A percentile compares a stretch with the other conserved stretches of the same genome.
These are phyloP conservation scores for Alosa alosa DNA, from an alignment of 2,113 vertebrate genomes.

Conservation along the genomic window DNA sequence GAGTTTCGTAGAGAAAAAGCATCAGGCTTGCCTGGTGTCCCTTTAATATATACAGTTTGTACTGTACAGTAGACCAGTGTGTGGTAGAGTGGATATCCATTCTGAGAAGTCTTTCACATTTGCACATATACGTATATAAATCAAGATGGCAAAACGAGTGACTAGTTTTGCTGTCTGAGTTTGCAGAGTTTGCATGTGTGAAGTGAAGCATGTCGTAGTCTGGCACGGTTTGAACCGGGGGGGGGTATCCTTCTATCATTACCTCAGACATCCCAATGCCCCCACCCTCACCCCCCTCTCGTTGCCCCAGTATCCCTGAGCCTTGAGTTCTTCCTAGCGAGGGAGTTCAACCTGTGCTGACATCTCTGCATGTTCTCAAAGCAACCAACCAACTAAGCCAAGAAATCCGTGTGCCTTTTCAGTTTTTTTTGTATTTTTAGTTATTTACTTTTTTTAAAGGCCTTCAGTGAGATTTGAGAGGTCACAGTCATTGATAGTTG, in stretches of 20 bases:
- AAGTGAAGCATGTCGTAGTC: slow-evolving; percentile 19
- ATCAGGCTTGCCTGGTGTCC: too few species aligned
- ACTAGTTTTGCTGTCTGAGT: slow-evolving; percentile 21
- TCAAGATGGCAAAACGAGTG: not conserved
- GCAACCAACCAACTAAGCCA: slow-evolving; percentile 4
- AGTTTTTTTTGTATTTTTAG: not conserved
- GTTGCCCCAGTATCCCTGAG: not conserved
- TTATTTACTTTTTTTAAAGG: not conserved
- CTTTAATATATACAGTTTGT: not conserved
- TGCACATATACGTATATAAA: slow-evolving; percentile 2
- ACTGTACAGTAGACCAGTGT: slow-evolving; percentile 11
- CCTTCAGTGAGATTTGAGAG: not conserved
- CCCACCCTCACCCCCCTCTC: not conserved
- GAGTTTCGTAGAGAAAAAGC: too few species aligned
- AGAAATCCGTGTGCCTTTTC: slow-evolving; percentile 12
- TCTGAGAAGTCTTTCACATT: not conserved
- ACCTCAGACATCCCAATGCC: slow-evolving; percentile 22
- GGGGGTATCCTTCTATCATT: not conserved
- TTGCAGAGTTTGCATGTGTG: slow-evolving; percentile 14
- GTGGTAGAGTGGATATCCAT: not conserved
- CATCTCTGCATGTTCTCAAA: slow-evolving; percentile 23
- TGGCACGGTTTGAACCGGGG: not conserved
- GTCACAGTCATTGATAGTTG: not conserved
- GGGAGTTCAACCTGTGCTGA: not conserved
- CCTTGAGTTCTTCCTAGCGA: not conserved